Base-by-base conservation (phyloP, 2,113 vertebrate species). In the Oenanthe oenanthe region DNA sequence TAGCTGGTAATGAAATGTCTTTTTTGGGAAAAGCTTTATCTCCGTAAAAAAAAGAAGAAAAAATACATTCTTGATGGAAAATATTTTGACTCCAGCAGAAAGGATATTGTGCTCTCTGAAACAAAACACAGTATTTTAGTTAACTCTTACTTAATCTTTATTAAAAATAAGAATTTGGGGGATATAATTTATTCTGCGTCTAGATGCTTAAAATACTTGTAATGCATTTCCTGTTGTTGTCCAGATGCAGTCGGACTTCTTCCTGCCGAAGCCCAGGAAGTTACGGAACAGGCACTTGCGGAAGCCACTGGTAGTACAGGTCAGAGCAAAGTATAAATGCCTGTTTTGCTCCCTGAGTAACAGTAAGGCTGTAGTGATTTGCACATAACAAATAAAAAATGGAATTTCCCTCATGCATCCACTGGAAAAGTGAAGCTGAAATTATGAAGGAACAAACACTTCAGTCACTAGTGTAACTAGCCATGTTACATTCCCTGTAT, bases 241-340 rank as follows among this genome's bases (percentile, higher is more conserved):
- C 42, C 88, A 98, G 98, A 98, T 98, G 97, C 98, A 99, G 98
- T 99, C 99, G 0, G 99, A 99, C 87, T 98, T 99, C 95, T 99
- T 99, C 96, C 97, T 99, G 88, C 98, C 98, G 6, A 99, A 99
- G 93, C 98, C 99, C 77, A 97, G 98, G 96, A 99, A 99, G 90
- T 83, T 98, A 86, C 97, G 99, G 88, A 99, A 98, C 94, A 98
- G 99, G 85, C 99, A 99, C 87, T 97, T 99, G 42, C 97, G 99
- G 85, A 99, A 99, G 96, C 99, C 99, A 0, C 96, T 99, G 34
- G 99, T 99, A 31, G 99, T 99, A 66, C 99, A 99, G 98, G 99
- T 99, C 91, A 98, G 98, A 78, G 40, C 54, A 50, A 45, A 50
- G 42, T 79, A n/a, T 53, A 57, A 73, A 71, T 81, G 18, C 36